phyloP scores from a whole-genome alignment of 2,888 invertebrate species.

The Diaphora mendica region DNA sequence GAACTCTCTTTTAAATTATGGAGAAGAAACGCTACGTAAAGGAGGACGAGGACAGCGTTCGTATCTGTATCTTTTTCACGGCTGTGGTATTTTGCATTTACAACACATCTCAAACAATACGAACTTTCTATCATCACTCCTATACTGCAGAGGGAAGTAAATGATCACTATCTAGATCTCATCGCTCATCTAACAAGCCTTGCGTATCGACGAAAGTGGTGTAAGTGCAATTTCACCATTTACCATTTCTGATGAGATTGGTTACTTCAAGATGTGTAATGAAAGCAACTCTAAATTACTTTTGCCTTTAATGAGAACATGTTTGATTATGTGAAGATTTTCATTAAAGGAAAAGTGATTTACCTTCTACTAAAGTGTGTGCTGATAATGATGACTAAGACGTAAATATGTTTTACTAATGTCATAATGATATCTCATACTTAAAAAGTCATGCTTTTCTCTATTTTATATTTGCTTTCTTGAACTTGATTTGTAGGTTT shows the following conservation, averaged over 20 bases:
- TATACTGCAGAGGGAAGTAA: conserved; percentile 48
- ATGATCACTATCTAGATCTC: conserved; percentile 56
- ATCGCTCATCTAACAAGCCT: conserved; percentile 59
- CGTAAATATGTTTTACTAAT: background rate
- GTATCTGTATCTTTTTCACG: background rate
- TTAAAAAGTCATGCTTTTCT: background rate
- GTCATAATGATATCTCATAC: background rate
- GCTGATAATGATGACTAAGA: background rate
- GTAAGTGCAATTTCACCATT: conserved; percentile 52
- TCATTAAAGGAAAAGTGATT: conserved; percentile 1
- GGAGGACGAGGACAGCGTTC: too few species aligned
- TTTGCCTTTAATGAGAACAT: background rate
- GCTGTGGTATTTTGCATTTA: background rate
- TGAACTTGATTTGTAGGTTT: background rate
- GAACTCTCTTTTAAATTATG: too few species aligned
- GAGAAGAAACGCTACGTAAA: too few species aligned
- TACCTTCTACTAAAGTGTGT: background rate
- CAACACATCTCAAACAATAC: background rate
- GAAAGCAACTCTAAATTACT: conserved; percentile 19
- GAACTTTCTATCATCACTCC: conserved; percentile 45
- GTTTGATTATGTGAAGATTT: background rate
- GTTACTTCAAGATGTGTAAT: conserved; percentile 8
- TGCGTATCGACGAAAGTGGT: conserved; percentile 64
- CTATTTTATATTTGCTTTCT: background rate
- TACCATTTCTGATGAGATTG: conserved; percentile 27